Conservation (phyloP, 2,113 vertebrate genomes). For the Cyanoramphus novaezelandiae region DNA sequence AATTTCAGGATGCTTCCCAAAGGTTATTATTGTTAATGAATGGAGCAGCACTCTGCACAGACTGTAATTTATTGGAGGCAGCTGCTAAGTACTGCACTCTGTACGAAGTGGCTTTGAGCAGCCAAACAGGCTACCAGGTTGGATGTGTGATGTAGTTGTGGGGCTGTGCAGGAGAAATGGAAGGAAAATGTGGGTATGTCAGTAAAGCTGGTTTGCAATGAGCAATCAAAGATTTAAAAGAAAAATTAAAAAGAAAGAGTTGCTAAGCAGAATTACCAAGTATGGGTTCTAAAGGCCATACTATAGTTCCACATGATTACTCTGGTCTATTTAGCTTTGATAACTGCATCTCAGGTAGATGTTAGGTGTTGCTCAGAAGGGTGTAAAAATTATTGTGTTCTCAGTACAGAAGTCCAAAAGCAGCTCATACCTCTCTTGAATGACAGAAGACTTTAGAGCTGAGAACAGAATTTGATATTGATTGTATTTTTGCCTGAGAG, state of each 20-base stretch:
- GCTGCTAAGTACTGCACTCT: background rate
- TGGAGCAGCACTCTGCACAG: background rate
- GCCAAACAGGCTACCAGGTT: background rate
- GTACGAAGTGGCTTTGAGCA: background rate
- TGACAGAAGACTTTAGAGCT: background rate
- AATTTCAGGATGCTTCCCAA: background rate
- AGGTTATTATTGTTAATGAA: background rate
- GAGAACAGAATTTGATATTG: background rate
- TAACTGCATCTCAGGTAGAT: background rate
- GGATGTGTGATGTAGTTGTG: rapidly evolving
- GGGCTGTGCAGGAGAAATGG: background rate
- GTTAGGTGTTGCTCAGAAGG: background rate
- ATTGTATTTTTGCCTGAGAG: background rate
- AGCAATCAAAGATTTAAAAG: background rate
- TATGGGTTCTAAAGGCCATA: background rate
- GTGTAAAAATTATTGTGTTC: background rate
- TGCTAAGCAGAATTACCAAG: background rate
- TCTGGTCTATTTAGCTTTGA: background rate
- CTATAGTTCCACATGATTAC: rapidly evolving
- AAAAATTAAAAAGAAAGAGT: background rate
- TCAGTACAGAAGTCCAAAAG: background rate
- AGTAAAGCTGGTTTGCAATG: background rate
- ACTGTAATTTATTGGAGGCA: background rate
- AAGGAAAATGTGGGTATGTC: background rate
- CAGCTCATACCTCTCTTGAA: background rate